phyloP scores from a whole-genome alignment of 2,797 vertebrate genomes.

The Pangasius larnaudii region DNA sequence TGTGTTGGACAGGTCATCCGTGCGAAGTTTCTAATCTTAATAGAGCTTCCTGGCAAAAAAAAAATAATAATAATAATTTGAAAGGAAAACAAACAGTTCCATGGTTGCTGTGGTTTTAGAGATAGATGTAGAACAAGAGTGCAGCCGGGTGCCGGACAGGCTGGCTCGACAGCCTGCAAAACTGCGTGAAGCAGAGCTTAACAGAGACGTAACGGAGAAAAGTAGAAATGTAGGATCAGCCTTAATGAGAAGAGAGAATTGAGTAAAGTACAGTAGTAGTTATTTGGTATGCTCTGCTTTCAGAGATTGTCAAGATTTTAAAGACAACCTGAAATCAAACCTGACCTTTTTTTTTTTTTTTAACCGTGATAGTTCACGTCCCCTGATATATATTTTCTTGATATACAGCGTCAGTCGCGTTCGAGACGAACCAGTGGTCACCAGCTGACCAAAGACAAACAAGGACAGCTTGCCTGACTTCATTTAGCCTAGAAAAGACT shows the following conservation, averaged over 20 bases:
- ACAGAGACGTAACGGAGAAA: neutral
- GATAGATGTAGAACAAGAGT: neutral
- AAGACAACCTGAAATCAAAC: neutral
- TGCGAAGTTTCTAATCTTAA: constrained; percentile 61
- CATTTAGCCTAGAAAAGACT: neutral
- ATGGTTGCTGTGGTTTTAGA: neutral
- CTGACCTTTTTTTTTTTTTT: neutral
- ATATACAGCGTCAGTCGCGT: neutral
- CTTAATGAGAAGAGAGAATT: constrained; percentile 4
- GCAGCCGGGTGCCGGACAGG: neutral
- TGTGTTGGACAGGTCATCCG: constrained; percentile 57
- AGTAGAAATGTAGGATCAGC: neutral
- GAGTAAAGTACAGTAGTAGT: neutral
- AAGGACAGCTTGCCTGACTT: neutral
- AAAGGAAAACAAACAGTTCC: constrained; percentile 73
- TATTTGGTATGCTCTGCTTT: neutral
- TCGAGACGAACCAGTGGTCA: neutral
- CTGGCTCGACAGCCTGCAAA: constrained; percentile 6
- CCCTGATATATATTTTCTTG: neutral
- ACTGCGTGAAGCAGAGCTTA: neutral
- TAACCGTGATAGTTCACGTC: neutral
- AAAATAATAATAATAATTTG: constrained; percentile 61
- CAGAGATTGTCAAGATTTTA: neutral
- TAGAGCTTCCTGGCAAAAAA: constrained; percentile 74
- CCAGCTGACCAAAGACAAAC: neutral